Base-by-base conservation (phyloP, 2,797 vertebrate genomes). In the Lycodopsis pacificus region DNA sequence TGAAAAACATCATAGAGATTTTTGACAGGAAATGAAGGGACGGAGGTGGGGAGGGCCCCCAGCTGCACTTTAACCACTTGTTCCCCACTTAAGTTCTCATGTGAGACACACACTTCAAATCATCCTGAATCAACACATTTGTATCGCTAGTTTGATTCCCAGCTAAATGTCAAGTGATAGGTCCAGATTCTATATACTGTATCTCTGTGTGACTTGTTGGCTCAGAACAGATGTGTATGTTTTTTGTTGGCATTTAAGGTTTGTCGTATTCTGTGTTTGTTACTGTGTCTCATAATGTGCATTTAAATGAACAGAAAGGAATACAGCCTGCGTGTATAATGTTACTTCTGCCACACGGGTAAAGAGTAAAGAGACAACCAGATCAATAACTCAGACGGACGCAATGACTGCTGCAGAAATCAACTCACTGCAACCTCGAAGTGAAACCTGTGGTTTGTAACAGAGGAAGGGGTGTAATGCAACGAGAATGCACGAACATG, bases 381-480 rank as follows among this genome's bases (percentile, higher is more conserved):
- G n/a, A 53, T 66, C 14, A 20, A 40, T 61, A 36, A 20, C 7
- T 53, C 36, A 32, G 14, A 22, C 25, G 46, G 3, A 49, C 25
- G 11, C 22, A 72, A 53, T 82, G 73, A 71, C 54, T 67, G 46
- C 46, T 71, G 80, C 86, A 85, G 8, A 81, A 69, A 63, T 77
- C n/a, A 4, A 44, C 25, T 42, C 5, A 2, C 19, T 64, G 51
- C 56, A 5, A 12, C 63, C 2, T 79, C 34, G 69, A 53, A 81
- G n/a, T 22, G 83, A 84, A 90, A 82, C 85, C 67, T 85, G 88
- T 84, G 90, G 88, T 88, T 77, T 79, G 70, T 10, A 3, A 44
- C 42, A 48, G 30, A 85, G 63, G 74, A 61, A 68, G 65, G 22
- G 30, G 68, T 42, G 14, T 9, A 5, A 57, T 42, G 74, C 40